Conservation (phyloP, 2,888 invertebrate genomes). For the Calameuta filiformis region DNA sequence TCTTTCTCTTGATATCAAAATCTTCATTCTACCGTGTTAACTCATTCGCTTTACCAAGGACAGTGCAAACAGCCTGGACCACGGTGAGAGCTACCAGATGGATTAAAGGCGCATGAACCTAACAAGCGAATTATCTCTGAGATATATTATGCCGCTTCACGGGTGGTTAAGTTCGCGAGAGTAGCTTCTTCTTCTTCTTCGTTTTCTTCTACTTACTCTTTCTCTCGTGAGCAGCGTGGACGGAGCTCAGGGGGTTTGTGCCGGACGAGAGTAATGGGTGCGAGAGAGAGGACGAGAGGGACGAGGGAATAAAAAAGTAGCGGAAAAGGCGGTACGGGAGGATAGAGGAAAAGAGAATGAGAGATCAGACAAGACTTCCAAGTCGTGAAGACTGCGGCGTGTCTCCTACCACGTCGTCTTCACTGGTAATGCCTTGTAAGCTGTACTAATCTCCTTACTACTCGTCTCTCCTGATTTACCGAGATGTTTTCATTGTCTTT, state of each 20-base stretch:
- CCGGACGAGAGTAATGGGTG: slow-evolving; percentile 9
- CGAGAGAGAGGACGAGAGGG: slow-evolving; percentile 6
- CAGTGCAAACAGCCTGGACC: neutral
- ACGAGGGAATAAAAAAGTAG: neutral
- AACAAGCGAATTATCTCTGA: slow-evolving; percentile 59
- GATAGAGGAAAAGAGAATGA: slow-evolving; percentile 1
- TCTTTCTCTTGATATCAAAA: neutral
- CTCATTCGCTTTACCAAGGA: neutral
- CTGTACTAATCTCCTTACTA: slow-evolving; percentile 58
- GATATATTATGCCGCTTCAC: slow-evolving; percentile 59
- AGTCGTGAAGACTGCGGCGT: slow-evolving; percentile 39
- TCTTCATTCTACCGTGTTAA: neutral
- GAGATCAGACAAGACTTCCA: slow-evolving; percentile 31
- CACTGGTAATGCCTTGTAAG: slow-evolving; percentile 55
- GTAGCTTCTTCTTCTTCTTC: slow-evolving; percentile 11
- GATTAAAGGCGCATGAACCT: slow-evolving; percentile 45
- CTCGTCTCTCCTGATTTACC: slow-evolving; percentile 56
- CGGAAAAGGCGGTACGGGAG: neutral
- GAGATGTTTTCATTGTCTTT: slow-evolving; percentile 61
- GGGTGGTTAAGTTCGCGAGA: slow-evolving; percentile 58
- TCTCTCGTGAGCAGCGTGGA: neutral
- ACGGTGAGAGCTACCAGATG: slow-evolving; percentile 19
- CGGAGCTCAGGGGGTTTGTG: neutral
- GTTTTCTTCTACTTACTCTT: neutral
- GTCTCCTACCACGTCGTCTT: slow-evolving; percentile 35